Evolutionary conservation across 2,888 invertebrate species (phyloP).

Genomic region (Phrixothrix hirtus): DNA sequence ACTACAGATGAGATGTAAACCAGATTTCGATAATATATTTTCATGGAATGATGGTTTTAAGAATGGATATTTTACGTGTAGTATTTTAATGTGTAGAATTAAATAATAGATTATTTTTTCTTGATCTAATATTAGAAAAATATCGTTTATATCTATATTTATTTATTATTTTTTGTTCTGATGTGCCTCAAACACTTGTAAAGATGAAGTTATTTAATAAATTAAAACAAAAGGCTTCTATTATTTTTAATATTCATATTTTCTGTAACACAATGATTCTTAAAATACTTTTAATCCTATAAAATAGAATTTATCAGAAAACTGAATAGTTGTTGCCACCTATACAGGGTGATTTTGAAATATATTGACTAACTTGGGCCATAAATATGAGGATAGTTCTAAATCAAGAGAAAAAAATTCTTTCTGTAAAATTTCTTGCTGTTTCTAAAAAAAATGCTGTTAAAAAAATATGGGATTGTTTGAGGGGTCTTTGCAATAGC

Average conservation of each 20-base stretch:
- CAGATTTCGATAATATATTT: constrained; percentile 26
- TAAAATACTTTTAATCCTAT: background rate
- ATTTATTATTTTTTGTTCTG: constrained; percentile 40
- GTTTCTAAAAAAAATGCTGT: too few relatives aligned
- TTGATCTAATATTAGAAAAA: constrained; percentile 12
- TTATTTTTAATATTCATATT: too few relatives aligned
- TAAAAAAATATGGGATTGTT: too few relatives aligned
- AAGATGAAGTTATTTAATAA: constrained; percentile 41
- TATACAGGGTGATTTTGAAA: too few relatives aligned
- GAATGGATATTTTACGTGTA: constrained; percentile 23
- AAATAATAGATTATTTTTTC: constrained; percentile 23
- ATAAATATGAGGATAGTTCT: too few relatives aligned
- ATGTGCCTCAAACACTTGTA: constrained; percentile 43
- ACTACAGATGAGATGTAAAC: constrained; percentile 2
- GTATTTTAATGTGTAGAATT: constrained; percentile 26
- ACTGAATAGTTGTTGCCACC: too few relatives aligned
- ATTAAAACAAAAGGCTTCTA: constrained; percentile 17
- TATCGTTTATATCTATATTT: constrained; percentile 37
- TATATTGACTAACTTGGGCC: too few relatives aligned
- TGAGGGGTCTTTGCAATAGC: too few relatives aligned
- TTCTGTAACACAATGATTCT: background rate
- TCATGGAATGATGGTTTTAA: constrained; percentile 17
- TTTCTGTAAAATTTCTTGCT: too few relatives aligned
- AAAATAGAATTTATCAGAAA: too few relatives aligned
- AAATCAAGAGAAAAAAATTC: too few relatives aligned